These are phyloP conservation scores for Oryzias celebensis DNA, from an alignment of 2,113 vertebrate genomes.

Conservation along the genomic window DNA sequence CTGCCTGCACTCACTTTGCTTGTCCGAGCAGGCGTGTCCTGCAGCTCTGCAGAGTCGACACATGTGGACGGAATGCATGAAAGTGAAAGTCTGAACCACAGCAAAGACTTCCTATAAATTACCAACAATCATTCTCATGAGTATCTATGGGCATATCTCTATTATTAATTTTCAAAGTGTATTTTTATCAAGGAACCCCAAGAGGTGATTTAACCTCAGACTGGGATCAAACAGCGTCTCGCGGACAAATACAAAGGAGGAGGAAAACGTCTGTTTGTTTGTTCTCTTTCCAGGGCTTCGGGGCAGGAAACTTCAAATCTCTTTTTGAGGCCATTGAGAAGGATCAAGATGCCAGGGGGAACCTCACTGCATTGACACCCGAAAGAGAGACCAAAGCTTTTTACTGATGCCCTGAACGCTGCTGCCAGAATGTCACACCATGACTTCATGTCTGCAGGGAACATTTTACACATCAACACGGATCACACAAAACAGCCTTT, in stretches of 20 bases:
- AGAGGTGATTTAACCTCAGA: conserved; percentile 29
- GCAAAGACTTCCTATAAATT: conserved; percentile 53
- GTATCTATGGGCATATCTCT: conserved; percentile 57
- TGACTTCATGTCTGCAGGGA: background rate
- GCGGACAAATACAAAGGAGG: conserved; percentile 51
- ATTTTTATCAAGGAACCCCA: conserved; percentile 13
- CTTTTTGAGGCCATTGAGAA: conserved; percentile 85
- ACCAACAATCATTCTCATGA: conserved; percentile 54
- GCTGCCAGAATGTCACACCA: conserved; percentile 13
- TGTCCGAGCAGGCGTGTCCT: conserved; percentile 65
- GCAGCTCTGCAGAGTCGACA: conserved; percentile 50
- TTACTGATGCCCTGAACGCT: conserved; percentile 51
- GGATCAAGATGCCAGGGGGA: conserved; percentile 83
- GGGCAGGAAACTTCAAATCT: conserved; percentile 85
- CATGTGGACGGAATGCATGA: conserved; percentile 64
- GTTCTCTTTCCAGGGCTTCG: conserved; percentile 78
- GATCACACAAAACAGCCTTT: background rate
- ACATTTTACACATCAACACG: conserved; percentile 14
- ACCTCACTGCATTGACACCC: conserved; percentile 75
- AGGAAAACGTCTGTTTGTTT: conserved; percentile 54
- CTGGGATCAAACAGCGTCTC: conserved; percentile 49
- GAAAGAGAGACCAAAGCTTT: conserved; percentile 62
- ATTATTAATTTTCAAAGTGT: conserved; percentile 39
- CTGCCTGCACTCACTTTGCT: conserved; percentile 36
- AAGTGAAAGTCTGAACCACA: conserved; percentile 67